Evolutionary conservation across 2,113 vertebrate species (phyloP), one percentile per base, ranked within the genome.

Genomic region (Gobio gobio): DNA sequence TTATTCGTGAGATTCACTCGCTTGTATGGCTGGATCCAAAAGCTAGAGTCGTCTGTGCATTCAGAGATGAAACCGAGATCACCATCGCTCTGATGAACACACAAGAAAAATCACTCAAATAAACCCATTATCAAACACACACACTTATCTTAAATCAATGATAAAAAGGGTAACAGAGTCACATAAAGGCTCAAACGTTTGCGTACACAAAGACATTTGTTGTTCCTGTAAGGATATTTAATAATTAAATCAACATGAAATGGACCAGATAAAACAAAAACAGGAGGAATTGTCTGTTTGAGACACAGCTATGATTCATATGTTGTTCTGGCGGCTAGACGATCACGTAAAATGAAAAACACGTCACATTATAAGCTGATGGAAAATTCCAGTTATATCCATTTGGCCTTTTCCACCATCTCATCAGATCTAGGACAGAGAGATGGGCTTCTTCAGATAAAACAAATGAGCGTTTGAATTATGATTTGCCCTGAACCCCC

Each of bases 21-120:
- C 45, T 61, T 78, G 56, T 61, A 61, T 79, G 77, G 77, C 68
- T 72, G 68, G 68, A 43, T n/a, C 68, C 36, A 10, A 59, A 78
- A 59, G 54, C 51, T 78, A 40, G 2, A n/a, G 6, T 40, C 29
- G 9, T 40, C 51, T 40, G 76, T 13, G 20, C 29, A 78, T 40
- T 5, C 10, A 78, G 18, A 78, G 51, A 58, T 20, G 18, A 56
- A 56, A 56, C 51, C 2, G 16, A 20, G 5, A 20, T 56, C 5
- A 56, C 7, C 24, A 13, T 72, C 4, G 36, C 68, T 72, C 33
- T 4, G 33, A 58, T 8, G 5, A 16, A 16, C 76, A 24, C 33
- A 58, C 18, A 56, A 16, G 20, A 33, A n/a, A 47, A 80, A 58
- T 78, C 77, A 12, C 18, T 18, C 40, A 79, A 78, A 78, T 58